Evolutionary conservation across 2,113 vertebrate species (phyloP), one percentile per base, ranked within the genome.

Genomic region (Vimba vimba): DNA sequence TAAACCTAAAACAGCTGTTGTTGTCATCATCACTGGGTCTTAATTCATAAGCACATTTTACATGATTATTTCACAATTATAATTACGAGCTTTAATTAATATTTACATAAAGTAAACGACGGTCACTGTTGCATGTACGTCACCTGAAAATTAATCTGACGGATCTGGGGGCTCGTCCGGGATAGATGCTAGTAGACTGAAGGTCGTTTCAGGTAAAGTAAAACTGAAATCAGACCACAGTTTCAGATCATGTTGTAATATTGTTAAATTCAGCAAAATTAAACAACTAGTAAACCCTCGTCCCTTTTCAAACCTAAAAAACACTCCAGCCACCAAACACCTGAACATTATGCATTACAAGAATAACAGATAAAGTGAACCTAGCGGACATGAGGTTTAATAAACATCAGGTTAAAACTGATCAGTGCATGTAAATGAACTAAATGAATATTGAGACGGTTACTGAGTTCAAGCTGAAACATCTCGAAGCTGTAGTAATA

Each of bases 401-500:
- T 15, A 71, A 11, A 43, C 68, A 60, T 11, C 9, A 45, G 2
- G 25, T 13, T 13, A 45, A 74, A 74, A 74, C 30, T 1, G n/a
- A 73, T 45, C 39, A 47, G 73, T 75, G 43, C 73, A 75, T 17
- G 71, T 1, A 45, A 73, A 73, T 11, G 1, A n/a, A 62, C 10
- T 11, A 62, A 73, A 23, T 12, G 12, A 64, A 75, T 45, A 50
- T 43, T n/a, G 1, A 12, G 21, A 57, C 6, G 2, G 7, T 21
- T 36, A 10, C 17, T 21, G 66, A 69, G 33, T 23, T 68, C 2
- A 69, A 36, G 30, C 17, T 30, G 7, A 73, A 45, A 11, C 9
- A 12, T 78, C 75, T n/a, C 21, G 15, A n/a, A 0, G 30, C 77
- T 79, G 52, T 8, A 59, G 59, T 66, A 64, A 81, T 81, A 81